Conservation (phyloP, 2,113 vertebrate species). For the Gorsachius goisagi region DNA sequence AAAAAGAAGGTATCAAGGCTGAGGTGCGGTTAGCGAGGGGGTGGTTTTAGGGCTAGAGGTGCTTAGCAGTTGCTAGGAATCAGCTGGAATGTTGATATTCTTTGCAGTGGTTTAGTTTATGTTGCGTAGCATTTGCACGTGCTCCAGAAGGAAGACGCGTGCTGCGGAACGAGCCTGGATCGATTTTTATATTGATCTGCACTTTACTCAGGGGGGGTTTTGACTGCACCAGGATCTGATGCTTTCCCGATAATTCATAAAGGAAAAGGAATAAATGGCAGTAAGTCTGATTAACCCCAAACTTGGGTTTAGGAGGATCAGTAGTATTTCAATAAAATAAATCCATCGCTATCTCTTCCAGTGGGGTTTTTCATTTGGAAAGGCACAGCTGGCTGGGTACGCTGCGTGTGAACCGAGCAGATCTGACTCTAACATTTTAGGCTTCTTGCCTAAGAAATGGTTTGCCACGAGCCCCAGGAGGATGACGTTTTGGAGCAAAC, state of each 20-base stretch:
- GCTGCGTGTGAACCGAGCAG: background rate
- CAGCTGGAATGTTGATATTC: background rate
- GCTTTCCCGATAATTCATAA: conserved; percentile 11
- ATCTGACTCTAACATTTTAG: background rate
- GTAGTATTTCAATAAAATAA: background rate
- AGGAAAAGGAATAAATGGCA: background rate
- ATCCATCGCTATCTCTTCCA: background rate
- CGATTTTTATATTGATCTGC: background rate
- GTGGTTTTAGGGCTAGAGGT: background rate
- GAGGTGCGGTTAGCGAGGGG: background rate
- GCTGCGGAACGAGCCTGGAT: background rate
- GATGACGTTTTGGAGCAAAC: background rate
- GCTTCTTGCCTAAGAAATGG: background rate
- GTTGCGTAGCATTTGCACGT: background rate
- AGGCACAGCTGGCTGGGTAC: background rate
- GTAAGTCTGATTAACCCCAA: background rate
- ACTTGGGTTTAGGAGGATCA: background rate
- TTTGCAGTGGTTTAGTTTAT: background rate
- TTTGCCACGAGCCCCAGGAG: background rate
- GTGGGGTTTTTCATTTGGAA: background rate
- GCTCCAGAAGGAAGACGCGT: background rate
- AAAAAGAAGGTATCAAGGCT: background rate
- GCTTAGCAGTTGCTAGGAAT: background rate
- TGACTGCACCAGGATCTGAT: background rate
- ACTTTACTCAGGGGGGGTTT: background rate